Evolutionary conservation across 2,888 invertebrate genomes (phyloP), one percentile per base, ranked within the genome.

Genomic region (Andrena praecox): DNA sequence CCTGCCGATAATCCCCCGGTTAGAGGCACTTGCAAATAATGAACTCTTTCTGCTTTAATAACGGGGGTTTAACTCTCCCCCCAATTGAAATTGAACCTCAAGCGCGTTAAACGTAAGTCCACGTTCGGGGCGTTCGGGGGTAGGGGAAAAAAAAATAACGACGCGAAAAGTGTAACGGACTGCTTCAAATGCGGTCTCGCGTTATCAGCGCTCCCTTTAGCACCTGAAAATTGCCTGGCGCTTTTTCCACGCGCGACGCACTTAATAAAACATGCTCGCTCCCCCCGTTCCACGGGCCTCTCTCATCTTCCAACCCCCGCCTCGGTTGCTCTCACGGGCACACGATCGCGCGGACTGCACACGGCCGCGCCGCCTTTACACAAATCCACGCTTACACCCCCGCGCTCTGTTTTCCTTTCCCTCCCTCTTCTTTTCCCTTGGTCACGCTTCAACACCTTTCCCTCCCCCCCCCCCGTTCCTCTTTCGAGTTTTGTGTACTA

Each of bases 181-280:
- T 88, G 88, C 88, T 90, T 89, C 80, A 89, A 91, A 89, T 90
- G 89, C 80, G 89, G 90, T 85, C 80, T 85, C 87, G 87, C 89
- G 89, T 92, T 92, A 92, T 92, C 91, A 91, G 91, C 89, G 87
- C 83, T 87, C 91, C 90, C 90, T 92, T 92, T 90, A 92, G 90
- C 92, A 92, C 92, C 92, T 93, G 93, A 91, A 93, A 93, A 93
- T 93, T 93, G 91, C 91, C 90, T 89, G 87, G 87, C 88, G 89
- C 91, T 93, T 92, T 92, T 92, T 91, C 88, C 90, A 85, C 88
- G 90, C 90, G 89, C 91, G 92, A 92, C 91, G 90, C 92, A 93
- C 93, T 93, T 93, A 93, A 93, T 93, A 93, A 93, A 93, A 93
- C 93, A 93, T 89, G 88, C 91, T 90, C 88, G 89, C 82, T 85